phyloP scores from a whole-genome alignment of 2,888 invertebrate genomes.

The Tinea pellionella region DNA sequence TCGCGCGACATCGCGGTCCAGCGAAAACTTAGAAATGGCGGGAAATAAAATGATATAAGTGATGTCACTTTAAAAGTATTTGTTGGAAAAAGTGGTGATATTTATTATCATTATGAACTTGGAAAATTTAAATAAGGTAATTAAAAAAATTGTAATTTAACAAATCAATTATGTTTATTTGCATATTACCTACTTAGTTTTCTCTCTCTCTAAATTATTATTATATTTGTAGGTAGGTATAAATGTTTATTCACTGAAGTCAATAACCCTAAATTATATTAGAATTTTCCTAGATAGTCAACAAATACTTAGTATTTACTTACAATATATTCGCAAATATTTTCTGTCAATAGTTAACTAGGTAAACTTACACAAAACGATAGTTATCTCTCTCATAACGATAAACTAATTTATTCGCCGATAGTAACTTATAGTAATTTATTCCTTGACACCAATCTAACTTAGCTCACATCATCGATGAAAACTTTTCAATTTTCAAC shows the following conservation, averaged over 20 bases:
- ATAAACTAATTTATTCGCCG: constrained; percentile 4
- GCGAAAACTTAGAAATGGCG: constrained; percentile 3
- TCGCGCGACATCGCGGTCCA: neutral
- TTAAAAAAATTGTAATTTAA: neutral
- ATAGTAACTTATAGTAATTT: neutral
- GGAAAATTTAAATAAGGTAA: neutral
- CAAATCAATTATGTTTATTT: no score
- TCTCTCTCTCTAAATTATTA: neutral
- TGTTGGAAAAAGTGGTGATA: neutral
- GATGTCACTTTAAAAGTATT: neutral
- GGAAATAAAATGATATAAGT: neutral
- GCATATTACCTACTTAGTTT: neutral
- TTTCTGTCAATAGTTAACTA: no score
- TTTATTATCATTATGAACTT: neutral
- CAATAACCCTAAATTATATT: no score
- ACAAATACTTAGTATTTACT: no score
- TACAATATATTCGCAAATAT: no score
- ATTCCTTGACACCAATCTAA: constrained; percentile 3
- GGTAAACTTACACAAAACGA: neutral
- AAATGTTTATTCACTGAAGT: no score
- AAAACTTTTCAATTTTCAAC: neutral
- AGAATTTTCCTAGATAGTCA: no score
- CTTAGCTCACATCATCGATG: neutral
- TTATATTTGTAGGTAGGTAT: neutral
- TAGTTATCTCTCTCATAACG: neutral